These are phyloP conservation scores for Drosophila neocordata DNA, from an alignment of 1,140 invertebrate genomes.

Conservation along the genomic window DNA sequence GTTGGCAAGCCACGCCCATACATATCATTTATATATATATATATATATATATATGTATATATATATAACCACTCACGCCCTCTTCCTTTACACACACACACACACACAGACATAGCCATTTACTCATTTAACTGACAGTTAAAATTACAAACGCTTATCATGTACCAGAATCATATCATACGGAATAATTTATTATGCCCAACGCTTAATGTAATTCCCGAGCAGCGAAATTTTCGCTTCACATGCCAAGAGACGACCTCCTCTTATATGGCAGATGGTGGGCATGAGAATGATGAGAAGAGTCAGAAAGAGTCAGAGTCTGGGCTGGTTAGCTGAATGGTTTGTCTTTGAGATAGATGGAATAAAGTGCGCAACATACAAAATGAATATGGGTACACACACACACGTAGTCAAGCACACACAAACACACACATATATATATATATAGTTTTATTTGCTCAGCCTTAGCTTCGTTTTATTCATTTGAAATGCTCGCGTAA, in stretches of 20 bases:
- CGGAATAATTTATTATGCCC: conserved; percentile 81
- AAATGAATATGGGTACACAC: conserved; percentile 63
- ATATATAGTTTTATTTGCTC: conserved; percentile 74
- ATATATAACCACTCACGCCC: not conserved
- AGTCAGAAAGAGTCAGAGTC: conserved; percentile 3
- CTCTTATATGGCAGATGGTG: not conserved
- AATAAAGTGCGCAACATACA: conserved; percentile 76
- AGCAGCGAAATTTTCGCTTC: conserved; percentile 60
- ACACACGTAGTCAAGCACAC: conserved; percentile 20
- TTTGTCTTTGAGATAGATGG: conserved; percentile 78
- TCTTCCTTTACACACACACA: not conserved
- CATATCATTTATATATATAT: conserved; percentile 1
- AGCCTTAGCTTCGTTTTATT: conserved; percentile 73
- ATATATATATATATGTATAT: not conserved
- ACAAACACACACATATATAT: conserved; percentile 3
- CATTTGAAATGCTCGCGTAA: conserved; percentile 66
- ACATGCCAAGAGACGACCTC: conserved; percentile 24
- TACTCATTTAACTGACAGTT: conserved; percentile 81
- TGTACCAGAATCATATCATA: conserved; percentile 81
- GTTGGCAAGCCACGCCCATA: conserved; percentile 49
- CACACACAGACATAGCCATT: conserved; percentile 44
- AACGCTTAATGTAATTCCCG: conserved; percentile 80
- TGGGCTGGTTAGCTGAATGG: conserved; percentile 56
- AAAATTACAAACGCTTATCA: conserved; percentile 82
- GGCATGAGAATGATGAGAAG: conserved; percentile 5